These are phyloP conservation scores for Abscondita cerata DNA, from an alignment of 2,888 invertebrate genomes.

Conservation along the genomic window DNA sequence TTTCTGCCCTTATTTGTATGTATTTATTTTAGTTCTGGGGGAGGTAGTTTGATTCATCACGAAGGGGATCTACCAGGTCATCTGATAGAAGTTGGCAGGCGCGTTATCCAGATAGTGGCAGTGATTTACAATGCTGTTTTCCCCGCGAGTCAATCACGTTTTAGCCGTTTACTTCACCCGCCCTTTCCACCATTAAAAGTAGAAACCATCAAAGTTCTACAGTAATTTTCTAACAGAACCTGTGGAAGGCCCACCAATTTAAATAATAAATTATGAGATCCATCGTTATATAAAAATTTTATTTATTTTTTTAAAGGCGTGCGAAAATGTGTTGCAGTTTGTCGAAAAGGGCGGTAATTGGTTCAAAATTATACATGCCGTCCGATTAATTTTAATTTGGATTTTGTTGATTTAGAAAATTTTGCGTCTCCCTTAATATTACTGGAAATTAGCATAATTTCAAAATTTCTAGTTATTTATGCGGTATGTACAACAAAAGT, in stretches of 20 bases:
- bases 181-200: constrained; percentile 15
- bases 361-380: too few relatives aligned
- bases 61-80: constrained; percentile 54
- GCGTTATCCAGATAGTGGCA: constrained; percentile 53
- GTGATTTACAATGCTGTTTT: constrained; percentile 55
- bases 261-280: constrained; percentile 32
- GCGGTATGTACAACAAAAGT: too few relatives aligned
- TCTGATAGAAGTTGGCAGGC: constrained; percentile 56
- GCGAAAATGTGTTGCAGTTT: too few relatives aligned
- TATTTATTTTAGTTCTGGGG: constrained; percentile 18
- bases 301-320: neutral
- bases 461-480: too few relatives aligned
- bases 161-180: constrained; percentile 19
- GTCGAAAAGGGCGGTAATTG: too few relatives aligned
- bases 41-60: constrained; percentile 28
- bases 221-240: constrained; percentile 36
- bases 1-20: constrained; percentile 8
- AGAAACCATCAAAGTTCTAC: constrained; percentile 27
- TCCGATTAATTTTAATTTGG: too few relatives aligned
- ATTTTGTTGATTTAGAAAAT: too few relatives aligned
- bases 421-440: too few relatives aligned
- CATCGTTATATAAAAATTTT: neutral
- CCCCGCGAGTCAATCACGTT: constrained; percentile 55
- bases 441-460: too few relatives aligned
- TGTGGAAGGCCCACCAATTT: constrained; percentile 33